Evolutionary conservation across 2,113 vertebrate genomes (phyloP).

Genomic region (Tachysurus vachellii): DNA sequence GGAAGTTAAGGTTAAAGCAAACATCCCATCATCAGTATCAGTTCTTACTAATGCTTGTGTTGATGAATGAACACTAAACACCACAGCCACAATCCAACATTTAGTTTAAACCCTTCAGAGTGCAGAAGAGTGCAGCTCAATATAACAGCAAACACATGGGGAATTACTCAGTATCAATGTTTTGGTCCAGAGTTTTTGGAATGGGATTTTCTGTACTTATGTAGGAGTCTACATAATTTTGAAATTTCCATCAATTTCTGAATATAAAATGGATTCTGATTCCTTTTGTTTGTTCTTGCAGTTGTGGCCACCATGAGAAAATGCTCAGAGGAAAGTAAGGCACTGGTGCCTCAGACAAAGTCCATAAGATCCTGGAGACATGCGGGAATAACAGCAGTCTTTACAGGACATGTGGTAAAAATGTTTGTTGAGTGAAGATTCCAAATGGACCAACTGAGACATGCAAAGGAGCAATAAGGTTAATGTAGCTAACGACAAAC

Average conservation of each 20-base stretch:
- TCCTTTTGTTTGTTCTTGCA: conserved; percentile 43
- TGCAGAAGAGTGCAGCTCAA: neutral
- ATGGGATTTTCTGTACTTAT: neutral
- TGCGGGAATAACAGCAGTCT: conserved; percentile 67
- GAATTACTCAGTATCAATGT: neutral
- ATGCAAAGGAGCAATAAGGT: neutral
- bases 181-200: neutral
- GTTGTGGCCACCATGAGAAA: conserved; percentile 68
- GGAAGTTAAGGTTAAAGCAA: neutral
- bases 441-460: neutral
- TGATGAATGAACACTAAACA: neutral
- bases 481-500: neutral
- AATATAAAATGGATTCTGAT: neutral
- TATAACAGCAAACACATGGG: neutral
- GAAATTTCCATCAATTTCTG: neutral
- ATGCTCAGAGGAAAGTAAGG: conserved; percentile 61
- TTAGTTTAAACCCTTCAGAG: neutral
- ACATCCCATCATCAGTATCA: neutral
- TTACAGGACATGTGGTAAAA: conserved; percentile 65
- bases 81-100: neutral
- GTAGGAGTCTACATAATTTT: neutral
- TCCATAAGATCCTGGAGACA: conserved; percentile 66
- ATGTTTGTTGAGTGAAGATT: neutral
- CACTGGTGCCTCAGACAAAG: conserved; percentile 65
- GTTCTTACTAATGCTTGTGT: neutral